A percentile compares a stretch with the other conserved stretches of the same genome.
Conservation (phyloP, 1,140 invertebrate genomes). For the Trichogramma pretiosum region DNA sequence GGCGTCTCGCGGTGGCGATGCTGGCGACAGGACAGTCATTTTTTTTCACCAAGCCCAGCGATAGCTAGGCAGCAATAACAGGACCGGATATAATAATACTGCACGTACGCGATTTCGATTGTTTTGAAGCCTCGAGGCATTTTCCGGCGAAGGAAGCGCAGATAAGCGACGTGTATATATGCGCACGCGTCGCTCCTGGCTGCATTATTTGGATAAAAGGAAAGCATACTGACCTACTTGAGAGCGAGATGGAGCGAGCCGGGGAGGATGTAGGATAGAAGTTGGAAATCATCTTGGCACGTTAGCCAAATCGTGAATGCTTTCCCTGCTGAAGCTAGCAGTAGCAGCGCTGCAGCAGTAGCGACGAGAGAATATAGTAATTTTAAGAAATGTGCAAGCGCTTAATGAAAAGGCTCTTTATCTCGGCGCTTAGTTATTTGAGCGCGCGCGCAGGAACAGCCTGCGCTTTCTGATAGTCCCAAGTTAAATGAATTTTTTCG, state of each 20-base stretch:
- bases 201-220: neutral
- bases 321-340: neutral
- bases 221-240: neutral
- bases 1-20: neutral
- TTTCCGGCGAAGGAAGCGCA: too few species aligned
- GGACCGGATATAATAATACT: too few species aligned
- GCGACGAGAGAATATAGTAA: neutral
- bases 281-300: conserved; percentile 19
- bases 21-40: too few species aligned
- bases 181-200: neutral
- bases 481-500: conserved; percentile 1
- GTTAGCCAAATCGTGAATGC: conserved; percentile 14
- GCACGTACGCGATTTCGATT: too few species aligned
- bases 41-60: too few species aligned
- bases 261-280: too few species aligned
- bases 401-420: conserved; percentile 13
- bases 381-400: conserved; percentile 11
- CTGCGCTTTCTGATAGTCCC: neutral
- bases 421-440: neutral
- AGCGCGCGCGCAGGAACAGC: neutral
- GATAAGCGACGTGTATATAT: neutral
- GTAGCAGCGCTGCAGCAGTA: neutral
- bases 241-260: conserved; percentile 9
- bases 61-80: too few species aligned
- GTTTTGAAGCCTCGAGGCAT: too few species aligned